Evolutionary conservation across 2,888 invertebrate genomes (phyloP), one percentile per base, ranked within the genome.

Genomic region (Bellardia pandia): DNA sequence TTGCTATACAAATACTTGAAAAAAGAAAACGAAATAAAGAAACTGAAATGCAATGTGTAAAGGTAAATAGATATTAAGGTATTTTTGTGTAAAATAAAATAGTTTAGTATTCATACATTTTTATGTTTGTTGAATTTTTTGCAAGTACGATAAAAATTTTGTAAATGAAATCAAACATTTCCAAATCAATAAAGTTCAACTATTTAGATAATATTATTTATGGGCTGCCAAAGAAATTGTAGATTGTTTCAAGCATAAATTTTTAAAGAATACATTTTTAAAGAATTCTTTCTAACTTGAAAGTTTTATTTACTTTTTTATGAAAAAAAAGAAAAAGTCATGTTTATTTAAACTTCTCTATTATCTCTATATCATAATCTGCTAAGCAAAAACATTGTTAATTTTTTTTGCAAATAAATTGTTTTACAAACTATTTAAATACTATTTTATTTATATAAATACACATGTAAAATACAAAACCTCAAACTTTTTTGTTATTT

Each of bases 11-110:
- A 56, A 74, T 51, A 45, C 48, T 72, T 42, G 42, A 45, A 58
- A 58, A 58, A 56, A 66, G n/a, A 23, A 23, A 77, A 48, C 33
- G 33, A 48, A 76, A 30, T 30, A 66, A 77, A 68, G 11, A n/a
- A 45, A 68, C 30, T 48, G 62, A 45, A 64, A 51, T 64, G 5
- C 64, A 33, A 23, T 60, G 42, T 58, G 37, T 58, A 74, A 14
- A n/a, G 5, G 33, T n/a, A 51, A 16, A 60, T 16, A 11, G 45
- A 62, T 48, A 33, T 68, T 13, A 68, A 68, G 77, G 68, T 77
- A 56, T 56, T 77, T 66, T n/a, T 68, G 2, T 9, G 7, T 4
- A 6, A 56, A 14, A 33, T 33, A 33, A 33, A 33, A 33, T 33
- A 33, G 3, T 33, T 33, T 33, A 23, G 23, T 23, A 23, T 23